phyloP scores from a whole-genome alignment of 2,888 invertebrate species.

The Epirrita christyi region DNA sequence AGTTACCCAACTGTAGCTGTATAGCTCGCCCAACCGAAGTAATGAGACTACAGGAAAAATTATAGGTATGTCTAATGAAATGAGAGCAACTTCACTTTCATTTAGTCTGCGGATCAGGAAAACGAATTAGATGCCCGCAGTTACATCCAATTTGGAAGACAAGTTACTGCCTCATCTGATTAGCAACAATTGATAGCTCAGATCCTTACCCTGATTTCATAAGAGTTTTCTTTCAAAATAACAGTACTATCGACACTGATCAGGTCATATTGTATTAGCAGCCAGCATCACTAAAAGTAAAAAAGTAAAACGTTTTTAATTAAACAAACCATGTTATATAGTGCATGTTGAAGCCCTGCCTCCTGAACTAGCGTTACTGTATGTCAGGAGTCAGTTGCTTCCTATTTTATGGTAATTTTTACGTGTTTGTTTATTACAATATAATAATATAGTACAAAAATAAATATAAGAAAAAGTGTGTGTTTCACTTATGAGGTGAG shows the following conservation, averaged over 20 bases:
- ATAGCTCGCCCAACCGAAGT: constrained; percentile 48
- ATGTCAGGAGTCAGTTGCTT: too few relatives aligned
- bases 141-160: constrained; percentile 32
- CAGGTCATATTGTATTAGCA: constrained; percentile 17
- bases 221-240: constrained; percentile 1
- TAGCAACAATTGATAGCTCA: constrained; percentile 28
- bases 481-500: too few relatives aligned
- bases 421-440: too few relatives aligned
- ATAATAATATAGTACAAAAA: too few relatives aligned
- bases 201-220: constrained; percentile 23
- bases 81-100: constrained; percentile 53
- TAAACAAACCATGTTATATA: too few relatives aligned
- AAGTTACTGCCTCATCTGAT: constrained; percentile 29
- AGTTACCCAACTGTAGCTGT: constrained; percentile 46
- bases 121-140: constrained; percentile 39
- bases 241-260: background rate
- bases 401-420: too few relatives aligned
- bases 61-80: constrained; percentile 70
- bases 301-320: too few relatives aligned
- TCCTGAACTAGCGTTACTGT: too few relatives aligned
- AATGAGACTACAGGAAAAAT: constrained; percentile 71
- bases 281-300: constrained; percentile 18
- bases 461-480: too few relatives aligned
- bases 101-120: constrained; percentile 39
- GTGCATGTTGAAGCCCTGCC: too few relatives aligned